A percentile compares a stretch with the other conserved stretches of the same genome.
These are phyloP conservation scores for Apodemia duryi DNA, from an alignment of 2,888 invertebrate species.

Conservation along the genomic window DNA sequence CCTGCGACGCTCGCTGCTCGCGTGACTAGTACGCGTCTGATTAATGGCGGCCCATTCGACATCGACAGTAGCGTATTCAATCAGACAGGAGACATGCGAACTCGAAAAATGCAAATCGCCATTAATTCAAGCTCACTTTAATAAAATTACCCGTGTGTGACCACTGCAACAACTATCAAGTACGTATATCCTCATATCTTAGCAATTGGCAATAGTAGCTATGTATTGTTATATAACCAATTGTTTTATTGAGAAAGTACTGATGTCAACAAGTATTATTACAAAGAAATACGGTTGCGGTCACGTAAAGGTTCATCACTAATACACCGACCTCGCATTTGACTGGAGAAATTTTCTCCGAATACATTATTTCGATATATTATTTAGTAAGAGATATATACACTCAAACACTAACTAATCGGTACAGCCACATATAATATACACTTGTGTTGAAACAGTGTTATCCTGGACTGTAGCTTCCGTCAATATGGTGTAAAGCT, in stretches of 20 bases:
- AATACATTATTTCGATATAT: no score
- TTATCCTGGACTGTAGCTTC: no score
- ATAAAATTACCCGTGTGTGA: slow-evolving; percentile 2
- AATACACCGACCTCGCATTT: neutral
- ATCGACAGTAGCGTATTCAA: slow-evolving; percentile 16
- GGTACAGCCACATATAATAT: no score
- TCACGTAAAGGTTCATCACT: neutral
- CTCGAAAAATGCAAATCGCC: slow-evolving; percentile 11
- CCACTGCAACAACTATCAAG: no score
- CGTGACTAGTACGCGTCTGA: no score
- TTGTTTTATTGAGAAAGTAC: neutral
- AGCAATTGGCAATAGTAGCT: neutral
- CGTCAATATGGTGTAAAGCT: no score
- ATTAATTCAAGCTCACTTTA: slow-evolving; percentile 2
- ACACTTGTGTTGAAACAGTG: no score
- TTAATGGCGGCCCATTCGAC: slow-evolving; percentile 3
- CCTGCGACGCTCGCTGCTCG: no score
- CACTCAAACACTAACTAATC: no score
- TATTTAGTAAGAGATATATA: no score
- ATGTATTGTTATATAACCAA: neutral
- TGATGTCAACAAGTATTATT: neutral
- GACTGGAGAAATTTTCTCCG: no score
- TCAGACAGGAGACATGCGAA: slow-evolving; percentile 6
- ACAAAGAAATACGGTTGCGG: neutral
- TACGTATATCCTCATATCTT: neutral